Base-by-base conservation (phyloP, 1,140 invertebrate genomes). In the Panagrolaimus sp. region DNA sequence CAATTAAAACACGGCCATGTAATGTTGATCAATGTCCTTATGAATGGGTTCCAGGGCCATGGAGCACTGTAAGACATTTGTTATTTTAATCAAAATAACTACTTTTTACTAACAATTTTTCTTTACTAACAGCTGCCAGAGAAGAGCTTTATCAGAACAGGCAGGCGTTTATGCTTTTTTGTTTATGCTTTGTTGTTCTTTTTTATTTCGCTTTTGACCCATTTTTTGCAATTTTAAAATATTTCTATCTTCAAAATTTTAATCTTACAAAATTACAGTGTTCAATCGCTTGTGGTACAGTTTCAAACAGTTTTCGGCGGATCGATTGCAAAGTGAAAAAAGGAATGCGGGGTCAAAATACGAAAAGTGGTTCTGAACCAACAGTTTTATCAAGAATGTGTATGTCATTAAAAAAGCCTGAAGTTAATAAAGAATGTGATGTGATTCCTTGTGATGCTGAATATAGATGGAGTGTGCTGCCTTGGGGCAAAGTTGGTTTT, bases 1-100 rank as follows among this genome's bases (percentile, higher is more conserved):
- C 90, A 1, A 82, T 84, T n/a, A 84, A 85, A 45, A 87, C 87
- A 75, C 81, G 87, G 46, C 87, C 87, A 66, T 92, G 91, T 77
- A 68, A 68, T 43, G 66, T 64, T 9, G 88, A 88, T 72, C 85
- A 85, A 73, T 85, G 84, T 69, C 86, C 86, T 53, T 91, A 90
- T 86, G 86, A 87, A 85, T 85, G 65, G 79, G 76, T 67, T 9
- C 68, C 71, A 20, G 74, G 72, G 45, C 67, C 64, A 64, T 77
- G 75, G 74, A 69, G 62, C 53, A 69, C 71, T 16, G 74, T 77
- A 70, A 48, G 64, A 38, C 31, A 38, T 38, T 38, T 38, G 31
- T 48, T 42, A 45, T 14, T 5, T 14, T 5, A 68, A 68, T 27
- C 13, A 45, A 43, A 69, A 0, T 67, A 5, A 25, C 2, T 68